phyloP scores from a whole-genome alignment of 2,888 invertebrate genomes.

The Zygaena filipendulae region DNA sequence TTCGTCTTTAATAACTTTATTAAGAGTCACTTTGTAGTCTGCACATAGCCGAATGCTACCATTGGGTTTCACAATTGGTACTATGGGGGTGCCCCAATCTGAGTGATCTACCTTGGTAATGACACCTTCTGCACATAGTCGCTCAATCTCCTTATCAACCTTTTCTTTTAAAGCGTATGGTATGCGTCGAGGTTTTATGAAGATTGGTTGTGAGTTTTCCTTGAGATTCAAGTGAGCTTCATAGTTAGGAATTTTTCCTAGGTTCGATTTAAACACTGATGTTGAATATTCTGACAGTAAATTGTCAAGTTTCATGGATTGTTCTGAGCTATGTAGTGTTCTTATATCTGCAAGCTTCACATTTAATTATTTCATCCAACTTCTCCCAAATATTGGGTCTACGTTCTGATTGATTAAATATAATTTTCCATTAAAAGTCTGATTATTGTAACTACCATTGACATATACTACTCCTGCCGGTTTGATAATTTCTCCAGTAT shows the following conservation, averaged over 20 bases:
- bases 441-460: no score
- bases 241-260: slow-evolving; percentile 8
- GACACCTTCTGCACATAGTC: slow-evolving; percentile 11
- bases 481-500: no score
- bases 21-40: slow-evolving; percentile 8
- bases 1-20: slow-evolving; percentile 6
- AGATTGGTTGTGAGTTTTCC: slow-evolving; percentile 6
- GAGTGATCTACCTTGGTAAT: slow-evolving; percentile 12
- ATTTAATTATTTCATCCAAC: slow-evolving; percentile 5
- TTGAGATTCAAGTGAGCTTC: slow-evolving; percentile 7
- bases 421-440: no score
- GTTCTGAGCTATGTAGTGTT: no score
- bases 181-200: slow-evolving; percentile 7
- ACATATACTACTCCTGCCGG: no score
- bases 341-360: not conserved
- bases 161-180: slow-evolving; percentile 9
- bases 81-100: slow-evolving; percentile 14
- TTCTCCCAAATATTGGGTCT: slow-evolving; percentile 3
- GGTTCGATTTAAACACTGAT: no score
- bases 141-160: slow-evolving; percentile 12
- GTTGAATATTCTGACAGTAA: no score
- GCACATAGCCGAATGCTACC: slow-evolving; percentile 7
- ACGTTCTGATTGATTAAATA: slow-evolving; percentile 1
- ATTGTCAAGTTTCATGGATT: no score
- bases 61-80: slow-evolving; percentile 11